Evolutionary conservation across 1,140 invertebrate genomes (phyloP).

Genomic region (Hestina assimilis): DNA sequence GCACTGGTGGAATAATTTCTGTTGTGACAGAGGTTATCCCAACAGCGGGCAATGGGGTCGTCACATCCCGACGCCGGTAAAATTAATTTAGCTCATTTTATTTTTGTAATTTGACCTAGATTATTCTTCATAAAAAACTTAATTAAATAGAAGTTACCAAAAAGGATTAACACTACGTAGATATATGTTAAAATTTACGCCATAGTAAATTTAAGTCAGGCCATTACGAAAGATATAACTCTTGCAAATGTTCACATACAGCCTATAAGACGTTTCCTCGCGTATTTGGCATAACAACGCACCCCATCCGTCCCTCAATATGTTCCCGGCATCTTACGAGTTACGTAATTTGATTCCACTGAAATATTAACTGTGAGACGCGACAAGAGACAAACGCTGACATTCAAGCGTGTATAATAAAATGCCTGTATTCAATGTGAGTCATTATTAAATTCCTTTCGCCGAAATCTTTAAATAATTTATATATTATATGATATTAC

Average conservation of each 20-base stretch:
- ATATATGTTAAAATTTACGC: not conserved
- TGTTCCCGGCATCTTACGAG: conserved; percentile 47
- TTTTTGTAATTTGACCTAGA: no score
- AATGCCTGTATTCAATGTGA: not conserved
- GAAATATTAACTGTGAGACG: conserved; percentile 62
- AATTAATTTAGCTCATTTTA: no score
- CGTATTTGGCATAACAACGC: conserved; percentile 48
- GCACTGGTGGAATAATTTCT: no score
- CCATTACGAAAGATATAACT: conserved; percentile 50
- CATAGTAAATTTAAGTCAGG: conserved; percentile 15
- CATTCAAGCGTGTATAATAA: no score
- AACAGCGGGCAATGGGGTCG: no score
- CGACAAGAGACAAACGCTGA: conserved; percentile 37
- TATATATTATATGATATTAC: no score
- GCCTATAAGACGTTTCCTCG: conserved; percentile 48
- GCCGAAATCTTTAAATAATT: no score
- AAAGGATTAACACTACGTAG: not conserved
- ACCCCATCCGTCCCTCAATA: conserved; percentile 52
- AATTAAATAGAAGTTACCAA: no score
- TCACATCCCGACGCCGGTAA: no score
- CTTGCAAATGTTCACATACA: conserved; percentile 46
- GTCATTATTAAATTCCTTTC: not conserved
- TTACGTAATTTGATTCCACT: conserved; percentile 65
- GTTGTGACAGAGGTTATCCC: no score
- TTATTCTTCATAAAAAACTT: no score